Evolutionary conservation across 2,113 vertebrate species (phyloP), one percentile per base, ranked within the genome.

Genomic region (Oncorhynchus mykiss): DNA sequence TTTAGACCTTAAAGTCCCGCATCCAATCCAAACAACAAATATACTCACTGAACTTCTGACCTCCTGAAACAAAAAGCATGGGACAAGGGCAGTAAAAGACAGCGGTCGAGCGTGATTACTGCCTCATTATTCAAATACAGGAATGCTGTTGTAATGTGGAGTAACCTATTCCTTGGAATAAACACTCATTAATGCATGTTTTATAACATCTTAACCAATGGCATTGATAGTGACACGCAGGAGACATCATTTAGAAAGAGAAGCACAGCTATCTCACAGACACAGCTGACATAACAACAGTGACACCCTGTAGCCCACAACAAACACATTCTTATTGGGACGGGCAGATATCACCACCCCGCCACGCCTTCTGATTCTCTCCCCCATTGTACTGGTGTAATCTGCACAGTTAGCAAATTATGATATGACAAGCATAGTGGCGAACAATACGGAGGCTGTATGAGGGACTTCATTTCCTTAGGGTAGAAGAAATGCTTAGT

Each of bases 21-120:
- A 60, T 31, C 54, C 4, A 65, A 67, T 16, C 27, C 27, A 29
- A 67, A 67, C 65, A 13, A 27, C 27, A 27, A 66, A 66, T 12
- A 66, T 12, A 12, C 25, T 66, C 27, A 29, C 65, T 67, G 65
- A 67, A 67, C 65, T 67, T 29, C 65, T 31, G 65, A 31, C 65
- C 4, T 67, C 29, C 67, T 1, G 7, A 14, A 34, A 34, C 66
- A 18, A 25, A 25, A 57, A 18, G 51, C 3, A 20, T 57, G 16
- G 9, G 54, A 18, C 4, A 57, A 57, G 59, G 8, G 5, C 29
- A 39, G 29, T 39, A 39, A 20, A 68, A 68, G 6, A 68, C 31
- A 67, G 20, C 7, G n/a, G 27, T 11, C 67, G 5, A 3, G n/a
- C 0, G 9, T 62, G 59, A 62, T 62, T 57, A 20, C 18, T 62